Base-by-base conservation (phyloP, 2,888 invertebrate species). In the Melinaea marsaeus region DNA sequence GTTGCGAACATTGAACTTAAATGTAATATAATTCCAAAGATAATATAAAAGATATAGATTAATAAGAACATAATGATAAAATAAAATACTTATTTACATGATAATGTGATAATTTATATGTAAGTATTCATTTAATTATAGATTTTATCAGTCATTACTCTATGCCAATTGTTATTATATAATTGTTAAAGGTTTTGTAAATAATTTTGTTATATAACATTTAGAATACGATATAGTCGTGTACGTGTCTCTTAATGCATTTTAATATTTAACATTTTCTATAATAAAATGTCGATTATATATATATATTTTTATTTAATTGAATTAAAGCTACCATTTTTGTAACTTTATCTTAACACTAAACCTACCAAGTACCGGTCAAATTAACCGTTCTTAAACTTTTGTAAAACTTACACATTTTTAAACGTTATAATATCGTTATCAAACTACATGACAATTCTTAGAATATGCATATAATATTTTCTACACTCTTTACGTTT, bases 121-220 rank as follows among this genome's bases (percentile, higher is more conserved):
- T 75, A 72, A 72, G 72, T 69, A 70, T 69, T 70, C 73, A 72
- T 68, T 72, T 72, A 37, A 37, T 37, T 75, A 73, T 77, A 74
- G 72, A 68, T 75, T 75, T 78, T 77, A 79, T 78, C 79, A 88
- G 88, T 88, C 87, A 88, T 83, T 83, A 84, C 78, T 79, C 75
- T 82, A 81, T 77, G 76, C 75, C 76, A 66, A 71, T 65, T 72
- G 60, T 72, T 72, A 70, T 66, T 62, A 63, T 63, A 48, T 64
- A 62, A 77, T 76, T 77, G 72, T 80, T 79, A 74, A 71, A 78
- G 22, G 73, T 79, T 79, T 83, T 84, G 84, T 80, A 81, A 82
- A 78, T 84, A 69, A 66, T 70, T 66, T 70, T 65, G 70, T 72
- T 75, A 80, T 80, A 81, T 80, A 78, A 69, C 76, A 75, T 75